Conservation (phyloP, 2,888 invertebrate species). For the Hyppa rectilinea region DNA sequence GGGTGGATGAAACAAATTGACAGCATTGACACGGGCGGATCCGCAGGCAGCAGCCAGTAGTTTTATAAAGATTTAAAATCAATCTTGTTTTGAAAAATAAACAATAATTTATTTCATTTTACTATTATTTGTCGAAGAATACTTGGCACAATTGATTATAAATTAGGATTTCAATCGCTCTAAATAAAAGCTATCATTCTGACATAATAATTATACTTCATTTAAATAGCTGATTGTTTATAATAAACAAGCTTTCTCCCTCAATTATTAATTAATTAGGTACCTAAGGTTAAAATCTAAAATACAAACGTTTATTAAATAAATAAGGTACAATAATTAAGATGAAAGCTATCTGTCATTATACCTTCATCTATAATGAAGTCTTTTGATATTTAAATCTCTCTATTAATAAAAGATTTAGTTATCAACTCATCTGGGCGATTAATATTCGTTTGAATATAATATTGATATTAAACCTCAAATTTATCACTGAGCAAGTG, state of each 20-base stretch:
- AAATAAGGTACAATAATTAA: constrained; percentile 10
- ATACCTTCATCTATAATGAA: not conserved
- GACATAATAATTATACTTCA: no score
- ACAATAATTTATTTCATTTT: not conserved
- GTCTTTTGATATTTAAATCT: constrained; percentile 15
- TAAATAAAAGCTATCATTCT: not conserved
- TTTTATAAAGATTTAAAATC: no score
- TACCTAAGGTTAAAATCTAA: not conserved
- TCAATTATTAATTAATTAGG: not conserved
- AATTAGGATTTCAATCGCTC: not conserved
- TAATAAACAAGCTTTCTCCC: not conserved
- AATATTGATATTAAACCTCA: no score
- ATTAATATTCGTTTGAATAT: constrained; percentile 1
- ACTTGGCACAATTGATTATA: not conserved
- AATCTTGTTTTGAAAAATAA: no score
- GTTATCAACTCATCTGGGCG: not conserved
- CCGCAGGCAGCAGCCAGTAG: no score
- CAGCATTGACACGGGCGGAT: no score
- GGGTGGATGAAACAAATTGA: no score
- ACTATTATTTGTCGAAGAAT: not conserved
- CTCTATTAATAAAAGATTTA: not conserved
- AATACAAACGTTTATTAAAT: not conserved
- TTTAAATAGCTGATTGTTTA: not conserved
- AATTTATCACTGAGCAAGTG: no score
- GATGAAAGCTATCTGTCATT: not conserved